Conservation (phyloP, 2,113 vertebrate species). For the Ailuropoda melanoleuca region DNA sequence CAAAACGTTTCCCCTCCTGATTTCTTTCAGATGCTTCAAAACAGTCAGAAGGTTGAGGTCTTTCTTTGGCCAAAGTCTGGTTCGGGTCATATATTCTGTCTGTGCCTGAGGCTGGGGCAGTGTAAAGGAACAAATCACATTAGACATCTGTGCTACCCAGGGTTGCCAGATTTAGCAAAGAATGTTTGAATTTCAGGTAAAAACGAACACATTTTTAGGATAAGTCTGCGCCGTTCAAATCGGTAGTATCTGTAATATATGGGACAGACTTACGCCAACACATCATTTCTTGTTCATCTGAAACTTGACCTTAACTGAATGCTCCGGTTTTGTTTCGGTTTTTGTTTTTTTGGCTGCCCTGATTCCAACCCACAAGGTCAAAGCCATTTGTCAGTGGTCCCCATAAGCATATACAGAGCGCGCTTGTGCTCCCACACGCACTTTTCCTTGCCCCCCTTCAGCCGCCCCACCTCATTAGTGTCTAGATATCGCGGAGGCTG, state of each 20-base stretch:
- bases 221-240: neutral
- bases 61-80: neutral
- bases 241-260: neutral
- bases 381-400: neutral
- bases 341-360: neutral
- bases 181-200: constrained; percentile 15
- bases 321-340: neutral
- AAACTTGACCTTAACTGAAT: neutral
- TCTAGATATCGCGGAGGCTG: neutral
- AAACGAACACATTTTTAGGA: neutral
- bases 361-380: neutral
- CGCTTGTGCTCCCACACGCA: accelerated
- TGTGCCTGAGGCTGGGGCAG: neutral
- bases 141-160: neutral
- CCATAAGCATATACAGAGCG: neutral
- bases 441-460: neutral
- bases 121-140: neutral
- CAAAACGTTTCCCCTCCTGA: neutral
- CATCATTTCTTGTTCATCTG: neutral
- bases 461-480: accelerated
- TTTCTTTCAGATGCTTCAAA: constrained; percentile 32
- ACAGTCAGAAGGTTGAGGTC: neutral
- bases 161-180: neutral
- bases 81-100: neutral
- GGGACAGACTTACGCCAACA: neutral